phyloP scores from a whole-genome alignment of 2,113 vertebrate genomes.

The Tragelaphus buxtoni region DNA sequence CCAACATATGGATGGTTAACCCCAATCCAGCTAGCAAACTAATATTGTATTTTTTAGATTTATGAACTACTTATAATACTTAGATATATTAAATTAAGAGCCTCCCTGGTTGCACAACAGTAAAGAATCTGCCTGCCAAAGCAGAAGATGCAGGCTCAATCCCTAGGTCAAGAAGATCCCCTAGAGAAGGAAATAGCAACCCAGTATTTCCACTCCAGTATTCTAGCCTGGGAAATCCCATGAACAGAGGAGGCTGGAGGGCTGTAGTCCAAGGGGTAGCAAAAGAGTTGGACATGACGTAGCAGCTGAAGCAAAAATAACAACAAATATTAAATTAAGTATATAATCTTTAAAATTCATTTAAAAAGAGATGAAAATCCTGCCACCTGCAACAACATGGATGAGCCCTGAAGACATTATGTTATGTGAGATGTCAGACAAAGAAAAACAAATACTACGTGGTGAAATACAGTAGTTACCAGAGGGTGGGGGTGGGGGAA shows the following conservation, averaged over 20 bases:
- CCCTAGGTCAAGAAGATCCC: not conserved
- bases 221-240: not conserved
- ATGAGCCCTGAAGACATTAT: not conserved
- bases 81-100: not conserved
- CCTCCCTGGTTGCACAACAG: not conserved
- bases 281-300: not conserved
- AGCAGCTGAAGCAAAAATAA: not conserved
- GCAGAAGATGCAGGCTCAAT: not conserved
- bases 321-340: not conserved
- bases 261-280: not conserved
- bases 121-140: not conserved
- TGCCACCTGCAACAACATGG: not conserved
- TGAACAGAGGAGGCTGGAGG: not conserved
- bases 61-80: not conserved
- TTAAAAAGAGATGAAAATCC: not conserved
- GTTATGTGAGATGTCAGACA: not conserved
- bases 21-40: not conserved
- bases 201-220: not conserved
- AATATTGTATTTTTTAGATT: not conserved
- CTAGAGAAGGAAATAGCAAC: not conserved
- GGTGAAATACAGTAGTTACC: not conserved
- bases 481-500: not conserved
- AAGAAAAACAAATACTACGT: not conserved
- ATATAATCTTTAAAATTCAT: not conserved
- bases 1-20: not conserved